Percentiles rank a stretch among this genome's conserved stretches.
Conservation (phyloP, 1,140 invertebrate genomes). For the Chironomus tepperi region DNA sequence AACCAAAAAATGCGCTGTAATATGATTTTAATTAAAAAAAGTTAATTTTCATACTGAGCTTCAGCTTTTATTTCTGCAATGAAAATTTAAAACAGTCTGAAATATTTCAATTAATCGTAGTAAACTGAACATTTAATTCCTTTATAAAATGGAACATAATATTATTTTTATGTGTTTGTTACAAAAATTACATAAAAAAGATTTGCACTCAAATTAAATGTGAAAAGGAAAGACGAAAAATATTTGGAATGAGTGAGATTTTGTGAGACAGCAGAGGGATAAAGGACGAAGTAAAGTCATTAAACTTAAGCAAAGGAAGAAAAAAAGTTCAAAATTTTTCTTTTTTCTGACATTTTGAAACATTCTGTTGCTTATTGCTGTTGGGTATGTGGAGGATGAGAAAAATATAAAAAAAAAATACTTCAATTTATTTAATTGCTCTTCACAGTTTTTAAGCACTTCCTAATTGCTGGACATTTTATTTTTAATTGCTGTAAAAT, state of each 20-base stretch:
- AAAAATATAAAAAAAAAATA: background rate
- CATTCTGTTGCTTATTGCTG: background rate
- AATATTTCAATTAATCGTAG: background rate
- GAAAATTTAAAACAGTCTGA: no score
- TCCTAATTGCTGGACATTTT: conserved; percentile 6
- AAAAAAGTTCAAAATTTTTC: background rate
- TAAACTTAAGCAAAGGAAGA: background rate
- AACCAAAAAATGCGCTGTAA: no score
- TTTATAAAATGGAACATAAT: no score
- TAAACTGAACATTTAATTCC: background rate
- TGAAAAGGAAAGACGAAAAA: no score
- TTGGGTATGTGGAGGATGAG: background rate
- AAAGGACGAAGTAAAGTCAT: background rate
- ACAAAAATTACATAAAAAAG: background rate
- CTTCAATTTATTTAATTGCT: conserved; percentile 3
- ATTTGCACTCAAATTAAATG: background rate
- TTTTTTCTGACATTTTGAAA: background rate
- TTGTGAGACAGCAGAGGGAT: background rate
- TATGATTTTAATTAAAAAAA: no score
- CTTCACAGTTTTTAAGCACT: conserved; percentile 1
- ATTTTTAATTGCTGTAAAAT: conserved; percentile 3
- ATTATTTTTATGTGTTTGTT: no score
- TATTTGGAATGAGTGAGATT: no score
- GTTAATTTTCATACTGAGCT: no score
- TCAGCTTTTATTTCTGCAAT: no score